A percentile compares a stretch with the other conserved stretches of the same genome.
Conservation (phyloP, 2,888 invertebrate species). For the Chrysodeixis includens region DNA sequence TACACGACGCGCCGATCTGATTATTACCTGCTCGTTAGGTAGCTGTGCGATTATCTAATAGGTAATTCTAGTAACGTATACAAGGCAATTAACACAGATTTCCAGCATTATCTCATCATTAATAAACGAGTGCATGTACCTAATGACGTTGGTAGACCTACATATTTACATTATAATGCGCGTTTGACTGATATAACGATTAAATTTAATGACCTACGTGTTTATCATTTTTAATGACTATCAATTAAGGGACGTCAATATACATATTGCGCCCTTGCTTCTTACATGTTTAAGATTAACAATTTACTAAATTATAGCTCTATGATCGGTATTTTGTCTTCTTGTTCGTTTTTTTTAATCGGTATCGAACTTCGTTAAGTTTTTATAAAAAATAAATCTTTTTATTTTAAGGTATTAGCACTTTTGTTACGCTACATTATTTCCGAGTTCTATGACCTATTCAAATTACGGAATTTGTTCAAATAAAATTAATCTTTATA, state of each 20-base stretch:
- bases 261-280: background rate
- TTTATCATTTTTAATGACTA: conserved; percentile 20
- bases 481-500: too few species aligned
- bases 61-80: conserved; percentile 53
- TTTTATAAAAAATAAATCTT: too few species aligned
- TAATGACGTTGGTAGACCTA: conserved; percentile 46
- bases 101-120: conserved; percentile 42
- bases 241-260: conserved; percentile 17
- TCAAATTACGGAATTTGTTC: too few species aligned
- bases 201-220: conserved; percentile 17
- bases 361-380: too few species aligned
- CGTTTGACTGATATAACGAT: conserved; percentile 25
- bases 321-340: background rate
- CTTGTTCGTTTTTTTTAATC: background rate
- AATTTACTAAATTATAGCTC: too few species aligned
- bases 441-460: too few species aligned
- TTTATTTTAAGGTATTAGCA: too few species aligned
- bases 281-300: background rate
- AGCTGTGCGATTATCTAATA: conserved; percentile 58
- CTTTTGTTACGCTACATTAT: too few species aligned
- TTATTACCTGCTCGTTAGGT: conserved; percentile 47
- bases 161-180: conserved; percentile 23
- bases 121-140: conserved; percentile 24
- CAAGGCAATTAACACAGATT: conserved; percentile 66
- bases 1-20: conserved; percentile 47